A percentile compares a stretch with the other conserved stretches of the same genome.
Evolutionary conservation across 1,140 invertebrate species (phyloP).

Genomic region (Anadara kagoshimensis): DNA sequence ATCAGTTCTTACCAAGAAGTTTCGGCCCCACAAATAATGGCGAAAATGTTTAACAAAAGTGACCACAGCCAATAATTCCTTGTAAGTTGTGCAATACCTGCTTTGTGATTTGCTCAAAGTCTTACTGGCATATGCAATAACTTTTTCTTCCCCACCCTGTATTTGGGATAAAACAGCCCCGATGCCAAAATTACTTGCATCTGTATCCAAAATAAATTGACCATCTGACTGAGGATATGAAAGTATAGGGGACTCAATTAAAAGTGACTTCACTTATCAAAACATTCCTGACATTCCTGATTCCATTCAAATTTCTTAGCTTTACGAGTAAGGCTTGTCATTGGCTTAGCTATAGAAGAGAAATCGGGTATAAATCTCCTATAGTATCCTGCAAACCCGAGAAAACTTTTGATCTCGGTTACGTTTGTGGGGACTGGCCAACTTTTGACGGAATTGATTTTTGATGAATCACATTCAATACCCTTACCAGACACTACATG

Average conservation of each 20-base stretch:
- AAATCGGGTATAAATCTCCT: slow-evolving; percentile 45
- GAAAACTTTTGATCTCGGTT: slow-evolving; percentile 30
- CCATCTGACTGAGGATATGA: too few species aligned
- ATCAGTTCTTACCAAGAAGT: not conserved
- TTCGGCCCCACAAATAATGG: not conserved
- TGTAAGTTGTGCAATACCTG: too few species aligned
- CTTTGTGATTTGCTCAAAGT: too few species aligned
- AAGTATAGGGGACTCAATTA: too few species aligned
- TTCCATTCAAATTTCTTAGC: slow-evolving; percentile 3
- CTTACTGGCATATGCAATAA: too few species aligned
- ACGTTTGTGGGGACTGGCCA: slow-evolving; percentile 31
- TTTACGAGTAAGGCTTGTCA: slow-evolving; percentile 37
- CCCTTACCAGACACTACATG: slow-evolving; percentile 25
- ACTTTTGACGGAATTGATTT: slow-evolving; percentile 26
- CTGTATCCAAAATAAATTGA: too few species aligned
- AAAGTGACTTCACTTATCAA: too few species aligned
- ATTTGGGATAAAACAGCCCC: too few species aligned
- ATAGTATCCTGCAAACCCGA: slow-evolving; percentile 44
- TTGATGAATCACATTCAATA: slow-evolving; percentile 18
- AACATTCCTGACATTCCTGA: too few species aligned
- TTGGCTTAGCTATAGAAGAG: slow-evolving; percentile 26
- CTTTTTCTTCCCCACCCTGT: too few species aligned
- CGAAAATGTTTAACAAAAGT: not conserved
- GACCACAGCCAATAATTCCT: not conserved
- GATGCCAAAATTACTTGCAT: too few species aligned